Base-by-base conservation (phyloP, 1,140 invertebrate genomes). In the Nilaparvata lugens region DNA sequence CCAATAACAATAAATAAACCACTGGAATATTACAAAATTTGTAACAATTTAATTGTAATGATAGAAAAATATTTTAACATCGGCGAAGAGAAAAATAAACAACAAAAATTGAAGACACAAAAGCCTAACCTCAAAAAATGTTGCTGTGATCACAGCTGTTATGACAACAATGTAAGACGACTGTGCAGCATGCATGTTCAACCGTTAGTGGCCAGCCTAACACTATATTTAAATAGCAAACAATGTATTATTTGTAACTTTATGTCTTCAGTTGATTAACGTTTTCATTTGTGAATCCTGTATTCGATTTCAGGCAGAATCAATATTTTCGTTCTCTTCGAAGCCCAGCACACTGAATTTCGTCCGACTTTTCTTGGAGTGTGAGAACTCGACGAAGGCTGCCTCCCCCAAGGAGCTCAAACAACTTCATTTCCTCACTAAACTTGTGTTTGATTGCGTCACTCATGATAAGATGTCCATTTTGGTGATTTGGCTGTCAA, bases 401-500 rank as follows among this genome's bases (percentile, higher is more conserved):
- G 48, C 14, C 3, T 38, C 23, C 35, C 28, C 6, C 18, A 61
- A 62, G 24, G 82, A 84, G 68, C 71, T 73, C 58, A 70, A 82
- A 16, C 80, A 83, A 59, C 73, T 84, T 35, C 86, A 92, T 69
- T 78, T 81, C 14, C 74, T 95, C 35, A 85, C 85, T 25, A 81
- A 84, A 67, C 75, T 92, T 23, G 83, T 91, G 31, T 93, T 93
- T 68, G 90, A 94, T 70, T 93, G 90, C 62, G 85, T 93, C 0
- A 83, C 90, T 1, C 85, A 86, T 69, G 92, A 96, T 73, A 91
- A 91, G 71, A 75, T 91, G 55, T 85, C 86, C 68, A 79, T 90
- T 18, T 72, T 95, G 61, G 83, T 87, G 4, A 78, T 88, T 58
- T 89, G 86, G 79, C 75, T 87, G 4, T 79, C 79, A 14, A 79